Evolutionary conservation across 2,797 vertebrate genomes (phyloP), one percentile per base, ranked within the genome.

Genomic region (Cuniculus paca): DNA sequence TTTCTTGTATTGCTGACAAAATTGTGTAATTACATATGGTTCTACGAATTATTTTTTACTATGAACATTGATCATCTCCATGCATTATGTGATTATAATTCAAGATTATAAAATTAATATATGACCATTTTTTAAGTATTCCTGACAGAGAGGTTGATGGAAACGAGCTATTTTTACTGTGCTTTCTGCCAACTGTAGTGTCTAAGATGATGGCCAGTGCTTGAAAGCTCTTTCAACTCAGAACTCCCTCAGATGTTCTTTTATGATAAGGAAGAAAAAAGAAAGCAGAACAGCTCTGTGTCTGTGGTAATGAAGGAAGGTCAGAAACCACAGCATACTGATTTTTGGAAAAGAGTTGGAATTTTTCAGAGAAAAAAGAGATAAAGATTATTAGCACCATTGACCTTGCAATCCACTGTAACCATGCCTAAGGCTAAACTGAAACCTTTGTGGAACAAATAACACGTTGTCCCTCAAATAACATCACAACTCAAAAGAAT

Each of bases 181-280:
- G 26, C 34, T 85, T 93, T 81, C 74, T 89, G 78, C 39, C 50
- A 90, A 63, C 28, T 34, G 19, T 36, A 28, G 26, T 48, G 26
- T 90, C 74, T 83, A 92, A 94, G 92, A 92, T 4, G 70, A 88
- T 70, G 54, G 96, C 58, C 90, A 81, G 39, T 60, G 31, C 75
- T 54, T 90, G 86, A 88, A 97, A 94, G 70, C 45, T 84, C 70
- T 96, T 95, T 97, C 77, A 95, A 86, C 74, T 94, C 79, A 86
- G 85, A 92, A 90, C 45, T 89, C 88, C 83, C 82, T 95, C 52
- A 84, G 91, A 94, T 95, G 97, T 91, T 96, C 95, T 94, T 96
- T 96, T 45, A 65, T 56, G 88, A 93, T 92, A 96, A 94, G 60
- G 52, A 56, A 65, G 68, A 95, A 96, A 77, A 39, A 75, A 92